A percentile compares a stretch with the other conserved stretches of the same genome.
Conservation (phyloP, 1,140 invertebrate genomes). For the Orchesella cincta region DNA sequence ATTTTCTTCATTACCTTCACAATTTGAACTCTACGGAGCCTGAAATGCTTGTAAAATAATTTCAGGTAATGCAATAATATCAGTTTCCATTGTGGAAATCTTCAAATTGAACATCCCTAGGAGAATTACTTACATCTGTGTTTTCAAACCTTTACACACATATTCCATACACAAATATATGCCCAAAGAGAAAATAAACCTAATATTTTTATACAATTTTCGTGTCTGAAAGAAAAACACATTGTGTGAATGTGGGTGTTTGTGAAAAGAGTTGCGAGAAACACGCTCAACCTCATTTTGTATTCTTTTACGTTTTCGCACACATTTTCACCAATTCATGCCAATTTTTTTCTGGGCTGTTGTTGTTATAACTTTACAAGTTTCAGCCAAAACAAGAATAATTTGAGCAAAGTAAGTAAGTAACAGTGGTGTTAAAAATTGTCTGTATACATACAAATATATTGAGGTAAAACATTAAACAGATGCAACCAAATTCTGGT, state of each 20-base stretch:
- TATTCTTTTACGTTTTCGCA: too few species aligned
- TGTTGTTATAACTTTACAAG: too few species aligned
- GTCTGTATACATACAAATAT: too few species aligned
- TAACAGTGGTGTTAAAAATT: too few species aligned
- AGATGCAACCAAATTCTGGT: too few species aligned
- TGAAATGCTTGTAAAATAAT: constrained; percentile 52
- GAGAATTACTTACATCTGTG: constrained; percentile 29
- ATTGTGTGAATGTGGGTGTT: background rate
- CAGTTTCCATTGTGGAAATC: constrained; percentile 50
- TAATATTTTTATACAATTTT: constrained; percentile 17
- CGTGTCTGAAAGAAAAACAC: background rate
- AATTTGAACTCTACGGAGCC: constrained; percentile 47
- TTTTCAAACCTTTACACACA: background rate
- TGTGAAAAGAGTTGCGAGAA: too few species aligned
- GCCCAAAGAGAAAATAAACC: constrained; percentile 17
- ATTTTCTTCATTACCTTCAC: constrained; percentile 52
- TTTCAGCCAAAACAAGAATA: too few species aligned
- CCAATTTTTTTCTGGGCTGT: too few species aligned
- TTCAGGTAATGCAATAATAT: constrained; percentile 53
- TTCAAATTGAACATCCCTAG: constrained; percentile 38
- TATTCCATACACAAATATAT: constrained; percentile 6
- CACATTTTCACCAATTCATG: too few species aligned
- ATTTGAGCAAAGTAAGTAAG: too few species aligned
- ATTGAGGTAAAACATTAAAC: too few species aligned
- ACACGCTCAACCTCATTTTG: too few species aligned